A percentile compares a stretch with the other conserved stretches of the same genome.
These are phyloP conservation scores for Microcebus jonahi DNA, from an alignment of 2,113 vertebrate genomes.

Conservation along the genomic window DNA sequence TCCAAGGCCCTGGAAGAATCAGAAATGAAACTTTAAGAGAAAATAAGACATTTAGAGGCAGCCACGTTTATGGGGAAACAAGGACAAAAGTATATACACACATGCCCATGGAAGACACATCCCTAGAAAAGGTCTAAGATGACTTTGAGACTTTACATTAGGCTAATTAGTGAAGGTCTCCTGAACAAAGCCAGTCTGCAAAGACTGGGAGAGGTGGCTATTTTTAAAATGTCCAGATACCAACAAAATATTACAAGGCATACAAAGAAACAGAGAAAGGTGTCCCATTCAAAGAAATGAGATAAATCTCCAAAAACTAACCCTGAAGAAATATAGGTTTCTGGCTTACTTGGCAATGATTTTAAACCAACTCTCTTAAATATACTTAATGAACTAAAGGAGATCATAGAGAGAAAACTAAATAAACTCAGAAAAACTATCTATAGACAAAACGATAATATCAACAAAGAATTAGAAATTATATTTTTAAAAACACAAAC, in stretches of 20 bases:
- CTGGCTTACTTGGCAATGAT: neutral
- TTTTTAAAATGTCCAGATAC: neutral
- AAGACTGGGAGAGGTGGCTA: neutral
- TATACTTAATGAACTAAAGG: neutral
- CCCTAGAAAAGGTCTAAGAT: neutral
- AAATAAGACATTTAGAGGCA: neutral
- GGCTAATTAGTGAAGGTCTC: neutral
- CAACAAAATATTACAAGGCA: neutral
- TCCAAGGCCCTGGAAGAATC: neutral
- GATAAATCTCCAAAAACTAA: neutral
- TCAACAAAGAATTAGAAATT: neutral
- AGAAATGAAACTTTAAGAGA: neutral
- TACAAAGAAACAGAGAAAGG: neutral
- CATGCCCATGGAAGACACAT: neutral
- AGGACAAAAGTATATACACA: neutral
- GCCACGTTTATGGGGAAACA: neutral
- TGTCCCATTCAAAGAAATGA: neutral
- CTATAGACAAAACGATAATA: neutral
- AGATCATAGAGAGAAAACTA: neutral
- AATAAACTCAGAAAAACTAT: neutral
- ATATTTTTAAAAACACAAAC: neutral
- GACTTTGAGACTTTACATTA: no score
- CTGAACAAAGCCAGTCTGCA: neutral
- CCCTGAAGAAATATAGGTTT: neutral
- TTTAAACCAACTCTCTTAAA: neutral